Evolutionary conservation across 2,113 vertebrate species (phyloP).

Genomic region (Microtus ochrogaster): DNA sequence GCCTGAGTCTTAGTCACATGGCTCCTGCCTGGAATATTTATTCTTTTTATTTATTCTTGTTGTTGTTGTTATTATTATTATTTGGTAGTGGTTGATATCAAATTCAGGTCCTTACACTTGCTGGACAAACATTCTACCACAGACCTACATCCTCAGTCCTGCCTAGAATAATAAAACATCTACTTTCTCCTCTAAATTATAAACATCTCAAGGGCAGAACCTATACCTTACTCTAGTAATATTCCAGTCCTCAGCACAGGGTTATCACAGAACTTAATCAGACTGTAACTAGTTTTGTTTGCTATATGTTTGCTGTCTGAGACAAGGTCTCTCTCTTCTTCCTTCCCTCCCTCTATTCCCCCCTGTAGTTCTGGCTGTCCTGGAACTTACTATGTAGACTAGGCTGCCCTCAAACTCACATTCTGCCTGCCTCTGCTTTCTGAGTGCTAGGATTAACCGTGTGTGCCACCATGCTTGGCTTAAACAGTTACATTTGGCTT

Average conservation of each 20-base stretch:
- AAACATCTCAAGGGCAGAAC: conserved; percentile 21
- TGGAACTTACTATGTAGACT: neutral
- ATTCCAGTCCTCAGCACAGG: neutral
- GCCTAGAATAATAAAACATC: neutral
- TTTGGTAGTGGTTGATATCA: neutral
- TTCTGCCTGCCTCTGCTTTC: neutral
- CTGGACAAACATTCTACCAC: neutral
- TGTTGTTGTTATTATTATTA: neutral
- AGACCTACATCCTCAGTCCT: neutral
- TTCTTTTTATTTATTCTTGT: neutral
- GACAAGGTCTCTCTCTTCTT: neutral
- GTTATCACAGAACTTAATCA: conserved; percentile 27
- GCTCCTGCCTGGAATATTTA: conserved; percentile 35
- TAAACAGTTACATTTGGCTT: conserved; percentile 36
- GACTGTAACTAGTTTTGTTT: neutral
- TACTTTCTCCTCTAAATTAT: neutral
- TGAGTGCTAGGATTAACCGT: neutral
- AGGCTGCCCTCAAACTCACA: neutral
- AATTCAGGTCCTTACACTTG: neutral
- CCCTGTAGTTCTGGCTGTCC: neutral
- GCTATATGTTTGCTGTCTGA: neutral
- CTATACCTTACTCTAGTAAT: neutral
- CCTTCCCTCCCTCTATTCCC: neutral
- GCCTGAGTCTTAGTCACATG: neutral
- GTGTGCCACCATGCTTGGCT: neutral